These are phyloP conservation scores for Pedicia rivosa DNA, from an alignment of 2,888 invertebrate genomes.

Conservation along the genomic window DNA sequence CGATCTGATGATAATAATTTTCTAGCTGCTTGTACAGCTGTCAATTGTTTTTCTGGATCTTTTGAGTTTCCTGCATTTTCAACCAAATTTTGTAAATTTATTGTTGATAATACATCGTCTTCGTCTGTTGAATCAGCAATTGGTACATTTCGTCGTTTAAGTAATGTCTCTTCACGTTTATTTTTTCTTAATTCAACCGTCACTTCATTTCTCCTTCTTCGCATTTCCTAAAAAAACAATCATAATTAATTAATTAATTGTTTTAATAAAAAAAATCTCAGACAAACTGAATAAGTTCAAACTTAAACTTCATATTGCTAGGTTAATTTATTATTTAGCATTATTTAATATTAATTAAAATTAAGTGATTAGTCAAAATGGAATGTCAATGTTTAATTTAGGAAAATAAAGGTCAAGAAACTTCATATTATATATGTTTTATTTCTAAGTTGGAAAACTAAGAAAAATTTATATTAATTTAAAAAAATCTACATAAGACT, in stretches of 20 bases:
- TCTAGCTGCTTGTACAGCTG: conserved; percentile 87
- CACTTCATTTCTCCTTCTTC: conserved; percentile 89
- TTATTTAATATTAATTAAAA: no score
- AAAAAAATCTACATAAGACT: background rate
- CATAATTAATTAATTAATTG: no score
- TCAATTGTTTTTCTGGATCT: conserved; percentile 65
- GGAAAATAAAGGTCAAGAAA: no score
- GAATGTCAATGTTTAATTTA: no score
- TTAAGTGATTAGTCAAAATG: no score
- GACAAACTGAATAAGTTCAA: no score
- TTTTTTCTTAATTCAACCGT: conserved; percentile 95
- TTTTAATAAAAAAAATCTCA: no score
- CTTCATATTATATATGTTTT: no score
- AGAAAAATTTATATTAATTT: no score
- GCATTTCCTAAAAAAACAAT: conserved; percentile 79
- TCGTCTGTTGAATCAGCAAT: conserved; percentile 68
- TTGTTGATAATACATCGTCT: conserved; percentile 54
- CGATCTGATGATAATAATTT: conserved; percentile 93
- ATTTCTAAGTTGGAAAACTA: no score
- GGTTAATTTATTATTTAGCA: no score
- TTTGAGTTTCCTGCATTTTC: conserved; percentile 68
- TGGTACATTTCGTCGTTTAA: conserved; percentile 93
- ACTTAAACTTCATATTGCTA: no score
- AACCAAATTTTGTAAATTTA: conserved; percentile 69
- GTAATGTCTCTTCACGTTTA: conserved; percentile 92